phyloP scores from a whole-genome alignment of 2,797 vertebrate species.

The Anolis apletophallus region DNA sequence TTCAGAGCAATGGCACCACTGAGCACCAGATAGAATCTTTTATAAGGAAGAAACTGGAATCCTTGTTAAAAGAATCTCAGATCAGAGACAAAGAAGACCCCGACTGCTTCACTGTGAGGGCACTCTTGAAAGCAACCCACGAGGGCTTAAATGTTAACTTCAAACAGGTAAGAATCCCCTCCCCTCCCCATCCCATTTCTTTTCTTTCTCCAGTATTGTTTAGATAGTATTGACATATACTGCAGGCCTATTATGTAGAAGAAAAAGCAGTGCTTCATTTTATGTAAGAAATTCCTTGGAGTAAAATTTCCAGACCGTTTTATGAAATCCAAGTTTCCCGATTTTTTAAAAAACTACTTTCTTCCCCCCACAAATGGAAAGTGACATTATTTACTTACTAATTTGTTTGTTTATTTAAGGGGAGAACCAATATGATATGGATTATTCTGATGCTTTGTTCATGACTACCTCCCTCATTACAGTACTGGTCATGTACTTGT shows the following conservation, averaged over 20 bases:
- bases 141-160: constrained; percentile 92
- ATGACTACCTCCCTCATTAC: too few relatives aligned
- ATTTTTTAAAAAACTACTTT: neutral
- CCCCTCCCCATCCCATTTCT: neutral
- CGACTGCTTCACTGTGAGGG: constrained; percentile 96
- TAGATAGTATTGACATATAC: neutral
- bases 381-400: too few relatives aligned
- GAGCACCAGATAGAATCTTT: constrained; percentile 94
- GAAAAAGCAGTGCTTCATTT: neutral
- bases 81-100: constrained; percentile 96
- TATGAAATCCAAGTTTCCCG: too few relatives aligned
- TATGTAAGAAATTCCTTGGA: neutral
- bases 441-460: too few relatives aligned
- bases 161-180: constrained; percentile 84
- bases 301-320: neutral
- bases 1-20: constrained; percentile 88
- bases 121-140: constrained; percentile 92
- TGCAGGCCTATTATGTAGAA: neutral
- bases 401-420: too few relatives aligned
- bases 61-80: constrained; percentile 93
- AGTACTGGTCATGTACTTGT: too few relatives aligned
- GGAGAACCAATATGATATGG: too few relatives aligned
- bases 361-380: neutral
- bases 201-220: fast-evolving
- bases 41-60: constrained; percentile 96